Evolutionary conservation across 2,797 vertebrate genomes (phyloP), one percentile per base, ranked within the genome.

Genomic region (Nasua narica): DNA sequence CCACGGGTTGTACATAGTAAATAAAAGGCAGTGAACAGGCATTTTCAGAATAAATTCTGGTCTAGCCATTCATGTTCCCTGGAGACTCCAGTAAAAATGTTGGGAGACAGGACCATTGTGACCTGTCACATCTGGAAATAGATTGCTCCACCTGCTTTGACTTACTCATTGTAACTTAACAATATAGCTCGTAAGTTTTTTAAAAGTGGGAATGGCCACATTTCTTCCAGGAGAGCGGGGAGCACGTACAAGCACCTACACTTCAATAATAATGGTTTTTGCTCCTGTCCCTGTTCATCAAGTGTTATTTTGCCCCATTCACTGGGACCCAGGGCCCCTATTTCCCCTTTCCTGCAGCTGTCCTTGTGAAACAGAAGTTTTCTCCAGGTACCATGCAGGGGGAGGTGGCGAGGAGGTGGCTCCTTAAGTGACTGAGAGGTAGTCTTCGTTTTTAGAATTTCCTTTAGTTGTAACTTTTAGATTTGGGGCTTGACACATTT

Each of bases 41-140:
- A 15, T 76, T 60, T 88, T 74, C 81, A 50, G 60, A 92, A 77
- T 67, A 32, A 88, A 27, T 87, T 85, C 65, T 52, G 19, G 13
- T 60, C 58, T 67, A 23, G 13, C 15, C 69, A 29, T 52, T 69
- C 50, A 7, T 56, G 8, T 78, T 86, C 65, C 77, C 50, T 74
- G 40, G 50, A 92, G 35, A n/a, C 29, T 37, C 72, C 29, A 23
- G 43, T 35, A 62, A 67, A 46, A 62, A 12, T 2, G 6, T 19
- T 25, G 16, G 43, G 32, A 72, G 83, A 69, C 19, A 78, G 92
- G 70, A 27, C n/a, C 43, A 2, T 8, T 29, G 5, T 7, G 16
- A n/a, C 50, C 87, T 48, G 0, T 37, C 11, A 23, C n/a, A n/a
- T 72, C 43, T 48, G 8, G 35, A 87, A 48, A 10, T 13, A 12